Conservation (phyloP, 2,888 invertebrate genomes). For the Elmis aenea region DNA sequence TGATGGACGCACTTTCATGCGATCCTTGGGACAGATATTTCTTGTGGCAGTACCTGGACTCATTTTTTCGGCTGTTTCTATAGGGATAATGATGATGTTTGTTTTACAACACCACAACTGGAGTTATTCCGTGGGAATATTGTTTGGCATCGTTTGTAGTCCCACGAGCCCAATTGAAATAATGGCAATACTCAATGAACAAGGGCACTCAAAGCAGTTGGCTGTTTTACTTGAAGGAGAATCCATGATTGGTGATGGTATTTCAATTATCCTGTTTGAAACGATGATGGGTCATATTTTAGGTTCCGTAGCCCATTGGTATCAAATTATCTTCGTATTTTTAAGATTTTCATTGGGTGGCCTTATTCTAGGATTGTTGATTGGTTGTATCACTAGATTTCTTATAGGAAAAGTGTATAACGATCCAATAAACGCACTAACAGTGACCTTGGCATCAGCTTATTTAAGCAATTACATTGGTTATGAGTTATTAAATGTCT, state of each 20-base stretch:
- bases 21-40: constrained; percentile 12
- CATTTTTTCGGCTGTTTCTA: constrained; percentile 4
- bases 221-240: constrained; percentile 13
- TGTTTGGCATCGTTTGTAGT: constrained; percentile 9
- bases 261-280: constrained; percentile 8
- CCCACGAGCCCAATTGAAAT: constrained; percentile 7
- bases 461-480: constrained; percentile 8
- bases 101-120: not conserved
- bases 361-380: constrained; percentile 1
- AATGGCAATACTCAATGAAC: constrained; percentile 6
- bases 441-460: constrained; percentile 5
- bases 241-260: constrained; percentile 9
- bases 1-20: constrained; percentile 10
- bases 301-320: not conserved
- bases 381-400: constrained; percentile 1
- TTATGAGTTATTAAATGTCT: constrained; percentile 4
- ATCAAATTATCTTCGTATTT: constrained; percentile 6
- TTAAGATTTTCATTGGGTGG: constrained; percentile 9
- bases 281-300: constrained; percentile 5
- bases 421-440: constrained; percentile 8
- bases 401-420: constrained; percentile 6
- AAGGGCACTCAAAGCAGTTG: constrained; percentile 11
- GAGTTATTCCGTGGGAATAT: constrained; percentile 4
- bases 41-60: constrained; percentile 6
- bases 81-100: constrained; percentile 9